Conservation (phyloP, 2,113 vertebrate genomes). For the Sapayoa aenigma region DNA sequence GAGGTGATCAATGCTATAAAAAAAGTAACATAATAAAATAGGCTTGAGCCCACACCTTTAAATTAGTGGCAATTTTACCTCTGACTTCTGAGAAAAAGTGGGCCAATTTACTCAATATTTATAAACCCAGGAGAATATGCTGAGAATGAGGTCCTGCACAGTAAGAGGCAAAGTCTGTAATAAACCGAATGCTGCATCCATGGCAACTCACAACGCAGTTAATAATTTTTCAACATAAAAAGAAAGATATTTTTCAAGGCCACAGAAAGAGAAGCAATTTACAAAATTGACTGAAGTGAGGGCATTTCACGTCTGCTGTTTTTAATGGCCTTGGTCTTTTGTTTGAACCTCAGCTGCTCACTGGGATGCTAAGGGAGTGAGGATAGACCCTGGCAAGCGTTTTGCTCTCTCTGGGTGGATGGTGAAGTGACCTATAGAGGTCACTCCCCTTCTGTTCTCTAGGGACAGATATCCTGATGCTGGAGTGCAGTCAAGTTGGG, state of each 20-base stretch:
- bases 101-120: constrained; percentile 22
- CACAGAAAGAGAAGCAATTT: not conserved
- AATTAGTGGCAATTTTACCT: not conserved
- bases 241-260: not conserved
- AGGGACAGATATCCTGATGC: not conserved
- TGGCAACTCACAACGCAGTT: constrained; percentile 34
- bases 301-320: not conserved
- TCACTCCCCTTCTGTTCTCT: not conserved
- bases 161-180: not conserved
- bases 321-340: not conserved
- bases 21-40: not conserved
- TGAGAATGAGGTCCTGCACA: not conserved
- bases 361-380: not conserved
- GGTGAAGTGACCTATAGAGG: not conserved
- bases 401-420: not conserved
- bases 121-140: not conserved
- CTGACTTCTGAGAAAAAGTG: not conserved
- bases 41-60: not conserved
- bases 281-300: not conserved
- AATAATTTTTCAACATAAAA: constrained; percentile 7
- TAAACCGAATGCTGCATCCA: not conserved
- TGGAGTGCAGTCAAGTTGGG: rapidly evolving
- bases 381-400: rapidly evolving
- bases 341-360: not conserved
- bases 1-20: not conserved